Percentiles rank a stretch among this genome's conserved stretches.
Evolutionary conservation across 2,797 vertebrate genomes (phyloP).

Genomic region (Sebastes matsubarae): DNA sequence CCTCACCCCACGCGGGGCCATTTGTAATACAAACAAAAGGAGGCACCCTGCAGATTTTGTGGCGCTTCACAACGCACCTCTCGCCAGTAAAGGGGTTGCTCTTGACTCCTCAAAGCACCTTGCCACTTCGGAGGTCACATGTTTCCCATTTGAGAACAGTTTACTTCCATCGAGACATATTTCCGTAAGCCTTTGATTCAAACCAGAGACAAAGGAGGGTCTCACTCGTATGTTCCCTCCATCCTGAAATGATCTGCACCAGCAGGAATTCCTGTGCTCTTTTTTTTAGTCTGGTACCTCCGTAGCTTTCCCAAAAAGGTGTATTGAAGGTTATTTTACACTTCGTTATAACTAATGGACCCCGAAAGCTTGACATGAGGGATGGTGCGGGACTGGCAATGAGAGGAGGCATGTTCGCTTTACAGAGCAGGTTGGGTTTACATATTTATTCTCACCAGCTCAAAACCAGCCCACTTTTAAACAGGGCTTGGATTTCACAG

Average conservation of each 20-base stretch:
- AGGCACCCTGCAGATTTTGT: slow-evolving; percentile 58
- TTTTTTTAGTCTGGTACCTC: slow-evolving; percentile 11
- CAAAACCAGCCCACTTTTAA: slow-evolving; percentile 56
- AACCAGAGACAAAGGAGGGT: slow-evolving; percentile 76
- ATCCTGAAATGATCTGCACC: slow-evolving; percentile 72
- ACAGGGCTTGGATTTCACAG: slow-evolving; percentile 74
- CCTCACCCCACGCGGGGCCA: slow-evolving; percentile 64
- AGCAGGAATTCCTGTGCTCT: slow-evolving; percentile 45
- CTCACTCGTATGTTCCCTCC: slow-evolving; percentile 36
- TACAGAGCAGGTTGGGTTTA: slow-evolving; percentile 62
- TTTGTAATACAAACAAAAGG: slow-evolving; percentile 77
- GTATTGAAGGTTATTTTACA: slow-evolving; percentile 76
- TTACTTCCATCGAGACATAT: slow-evolving; percentile 81
- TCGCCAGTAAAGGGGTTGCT: slow-evolving; percentile 40
- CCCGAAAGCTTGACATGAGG: slow-evolving; percentile 72
- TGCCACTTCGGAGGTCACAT: slow-evolving; percentile 76
- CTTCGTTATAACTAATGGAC: slow-evolving; percentile 75
- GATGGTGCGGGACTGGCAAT: slow-evolving; percentile 53
- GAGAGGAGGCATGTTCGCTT: slow-evolving; percentile 64
- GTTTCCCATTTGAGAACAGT: slow-evolving; percentile 81
- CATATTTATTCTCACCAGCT: slow-evolving; percentile 66
- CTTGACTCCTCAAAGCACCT: slow-evolving; percentile 49
- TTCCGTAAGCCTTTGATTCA: slow-evolving; percentile 82
- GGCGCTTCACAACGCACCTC: slow-evolving; percentile 42
- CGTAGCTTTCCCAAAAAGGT: slow-evolving; percentile 58